phyloP scores from a whole-genome alignment of 2,888 invertebrate species.

The Linyphia triangularis region DNA sequence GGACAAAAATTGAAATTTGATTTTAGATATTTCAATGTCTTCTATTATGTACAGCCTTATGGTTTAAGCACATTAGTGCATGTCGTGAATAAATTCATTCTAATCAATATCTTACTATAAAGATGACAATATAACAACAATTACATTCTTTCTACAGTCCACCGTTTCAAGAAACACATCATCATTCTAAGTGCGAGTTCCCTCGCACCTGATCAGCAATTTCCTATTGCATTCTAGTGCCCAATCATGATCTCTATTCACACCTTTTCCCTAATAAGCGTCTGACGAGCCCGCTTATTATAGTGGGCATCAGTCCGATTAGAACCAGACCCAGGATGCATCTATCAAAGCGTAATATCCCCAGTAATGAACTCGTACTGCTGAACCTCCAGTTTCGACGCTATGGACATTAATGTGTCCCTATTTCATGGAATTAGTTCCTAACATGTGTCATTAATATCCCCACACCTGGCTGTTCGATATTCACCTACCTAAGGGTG shows the following conservation, averaged over 20 bases:
- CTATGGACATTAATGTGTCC: constrained; percentile 66
- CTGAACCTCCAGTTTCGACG: constrained; percentile 52
- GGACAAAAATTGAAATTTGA: no score
- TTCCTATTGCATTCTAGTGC: background rate
- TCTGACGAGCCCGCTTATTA: constrained; percentile 39
- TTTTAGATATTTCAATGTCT: no score
- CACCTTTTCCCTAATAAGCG: constrained; percentile 61
- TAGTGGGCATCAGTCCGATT: constrained; percentile 39
- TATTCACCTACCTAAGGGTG: constrained; percentile 64
- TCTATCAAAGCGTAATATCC: constrained; percentile 68
- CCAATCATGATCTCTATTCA: constrained; percentile 32
- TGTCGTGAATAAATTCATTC: no score
- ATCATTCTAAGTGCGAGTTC: background rate
- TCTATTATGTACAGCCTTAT: no score
- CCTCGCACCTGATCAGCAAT: background rate
- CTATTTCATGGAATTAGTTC: constrained; percentile 73
- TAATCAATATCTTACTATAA: no score
- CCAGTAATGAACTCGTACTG: constrained; percentile 66
- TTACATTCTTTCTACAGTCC: no score
- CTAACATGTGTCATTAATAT: constrained; percentile 74
- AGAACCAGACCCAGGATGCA: constrained; percentile 15
- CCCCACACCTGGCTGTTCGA: constrained; percentile 58
- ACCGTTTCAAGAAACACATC: no score
- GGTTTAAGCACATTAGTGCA: no score
- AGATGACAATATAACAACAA: no score